Evolutionary conservation across 2,888 invertebrate species (phyloP).

Genomic region (Eremobia ochroleuca): DNA sequence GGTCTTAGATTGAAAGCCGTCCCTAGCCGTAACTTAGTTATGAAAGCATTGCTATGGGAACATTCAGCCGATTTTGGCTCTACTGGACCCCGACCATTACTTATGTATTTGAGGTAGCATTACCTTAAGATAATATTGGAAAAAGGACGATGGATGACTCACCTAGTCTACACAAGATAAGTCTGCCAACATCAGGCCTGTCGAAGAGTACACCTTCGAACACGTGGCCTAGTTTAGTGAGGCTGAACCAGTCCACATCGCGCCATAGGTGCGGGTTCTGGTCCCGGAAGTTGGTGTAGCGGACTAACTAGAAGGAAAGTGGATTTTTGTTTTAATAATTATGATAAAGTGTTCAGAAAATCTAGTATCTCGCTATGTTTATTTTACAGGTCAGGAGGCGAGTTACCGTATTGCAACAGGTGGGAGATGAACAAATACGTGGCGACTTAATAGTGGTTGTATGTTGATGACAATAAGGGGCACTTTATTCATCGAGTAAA

Average conservation of each 20-base stretch:
- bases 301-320: conserved; percentile 91
- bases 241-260: conserved; percentile 92
- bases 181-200: conserved; percentile 91
- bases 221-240: conserved; percentile 92
- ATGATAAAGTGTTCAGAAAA: background rate
- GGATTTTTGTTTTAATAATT: background rate
- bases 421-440: too few relatives aligned
- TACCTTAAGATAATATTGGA: background rate
- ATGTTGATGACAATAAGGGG: background rate
- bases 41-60: too few relatives aligned
- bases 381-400: background rate
- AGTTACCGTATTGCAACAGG: too few relatives aligned
- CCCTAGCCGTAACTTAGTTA: too few relatives aligned
- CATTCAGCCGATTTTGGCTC: too few relatives aligned
- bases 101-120: too few relatives aligned
- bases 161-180: conserved; percentile 94
- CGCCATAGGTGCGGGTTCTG: conserved; percentile 93
- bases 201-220: conserved; percentile 92
- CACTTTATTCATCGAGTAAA: background rate
- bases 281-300: conserved; percentile 94
- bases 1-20: too few relatives aligned
- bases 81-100: too few relatives aligned
- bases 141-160: conserved; percentile 51
- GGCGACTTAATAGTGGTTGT: background rate
- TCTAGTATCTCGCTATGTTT: background rate